Evolutionary conservation across 2,113 vertebrate genomes (phyloP), one percentile per base, ranked within the genome.

Genomic region (Lampris incognitus): DNA sequence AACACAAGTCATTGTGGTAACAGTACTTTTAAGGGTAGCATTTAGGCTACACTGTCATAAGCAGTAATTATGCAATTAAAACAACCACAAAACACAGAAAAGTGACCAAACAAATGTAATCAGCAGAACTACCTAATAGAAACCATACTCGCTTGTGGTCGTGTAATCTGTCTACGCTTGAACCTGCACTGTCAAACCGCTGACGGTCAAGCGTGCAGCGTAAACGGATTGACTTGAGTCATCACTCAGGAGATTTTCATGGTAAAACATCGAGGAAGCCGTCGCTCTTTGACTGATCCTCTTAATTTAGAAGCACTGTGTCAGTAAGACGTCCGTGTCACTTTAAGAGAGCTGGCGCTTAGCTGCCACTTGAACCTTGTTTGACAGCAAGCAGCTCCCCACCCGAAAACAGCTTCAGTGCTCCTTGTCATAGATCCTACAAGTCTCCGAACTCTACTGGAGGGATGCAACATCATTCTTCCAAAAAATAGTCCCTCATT

Each of bases 201-300:
- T 24, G 24, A 46, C 39, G 10, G 68, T 56, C 44, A 40, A 59
- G 72, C 66, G 38, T 0, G 7, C 38, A 11, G 10, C 41, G 38
- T 38, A 37, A 51, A 39, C 13, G 13, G 9, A 58, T 39, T 9
- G 48, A 59, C 36, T 1, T 2, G 56, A 84, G 13, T 80, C 85
- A 58, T 70, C 41, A 1, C 55, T 55, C 4, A 0, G 42, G 3
- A 1, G 46, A 87, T 84, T 80, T 78, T 11, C 79, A 57, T 64
- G 68, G 83, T 52, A 83, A 85, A 78, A 60, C 78, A 86, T 89
- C 76, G 85, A n/a, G 6, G 49, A 5, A 11, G 55, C 60, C 42
- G 50, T 46, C 44, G 10, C 58, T 82, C 38, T 56, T 72, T 24
- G 46, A 24, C 56, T 63, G 81, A 91, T 91, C 87, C 76, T 90